Evolutionary conservation across 2,888 invertebrate species (phyloP), one percentile per base, ranked within the genome.

Genomic region (Cryptocephalus primarius): DNA sequence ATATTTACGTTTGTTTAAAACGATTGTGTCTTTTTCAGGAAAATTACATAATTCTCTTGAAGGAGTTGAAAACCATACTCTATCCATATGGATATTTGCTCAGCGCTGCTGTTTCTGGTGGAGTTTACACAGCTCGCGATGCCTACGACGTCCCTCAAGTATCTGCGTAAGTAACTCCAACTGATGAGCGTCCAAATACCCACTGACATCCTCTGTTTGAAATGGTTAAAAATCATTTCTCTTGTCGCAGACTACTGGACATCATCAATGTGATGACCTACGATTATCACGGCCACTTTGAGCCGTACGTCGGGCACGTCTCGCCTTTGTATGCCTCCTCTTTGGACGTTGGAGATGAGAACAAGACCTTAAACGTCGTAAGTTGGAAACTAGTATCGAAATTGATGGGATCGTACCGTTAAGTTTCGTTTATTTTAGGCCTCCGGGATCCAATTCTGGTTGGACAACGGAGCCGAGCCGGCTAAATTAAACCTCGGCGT

Each of bases 231-330:
- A 14, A 11, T 1, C 22, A 36, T 22, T 36, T 31, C 8, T 40
- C 8, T 45, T 43, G 41, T 52, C 58, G 31, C 39, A 62, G 62
- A n/a, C 39, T 54, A 9, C 44, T 63, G 40, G 61, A 61, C 43
- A 49, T 59, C 83, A 85, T 61, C 31, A 63, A 60, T 43, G 55
- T 63, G 4, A 63, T 62, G 62, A 46, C 55, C 8, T 62, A 61
- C 55, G 87, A 88, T 60, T 72, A 82, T 60, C 79, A 83, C 56
- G 84, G 85, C 1, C 66, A 77, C 1, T 83, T 82, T 79, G 80
- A 85, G 39, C 33, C 63, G 0, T 68, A 68, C 0, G 78, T 81
- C 1, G 84, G 83, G 0, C 76, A 81, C 43, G 80, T 83, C 56
- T 74, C 85, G 1, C 80, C 83, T 0, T 69, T 87, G 0, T 76